These are phyloP conservation scores for Erythrocercus mccallii DNA, from an alignment of 2,113 vertebrate species.

Conservation along the genomic window DNA sequence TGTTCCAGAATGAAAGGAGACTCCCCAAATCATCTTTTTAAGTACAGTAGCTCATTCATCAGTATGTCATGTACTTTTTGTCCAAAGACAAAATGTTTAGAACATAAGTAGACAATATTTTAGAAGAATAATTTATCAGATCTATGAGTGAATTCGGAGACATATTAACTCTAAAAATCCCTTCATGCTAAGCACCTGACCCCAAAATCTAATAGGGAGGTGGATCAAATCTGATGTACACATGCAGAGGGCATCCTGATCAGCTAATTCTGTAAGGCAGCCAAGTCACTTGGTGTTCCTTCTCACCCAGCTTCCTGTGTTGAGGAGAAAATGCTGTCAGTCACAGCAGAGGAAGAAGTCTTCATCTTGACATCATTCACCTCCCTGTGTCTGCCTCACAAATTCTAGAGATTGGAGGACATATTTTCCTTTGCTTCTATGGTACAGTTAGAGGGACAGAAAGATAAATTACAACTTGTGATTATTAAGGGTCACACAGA, in stretches of 20 bases:
- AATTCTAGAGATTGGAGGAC: not conserved
- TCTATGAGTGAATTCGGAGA: not conserved
- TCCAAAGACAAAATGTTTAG: not conserved
- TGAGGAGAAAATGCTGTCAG: not conserved
- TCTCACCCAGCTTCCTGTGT: not conserved
- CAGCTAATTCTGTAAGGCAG: not conserved
- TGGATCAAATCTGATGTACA: not conserved
- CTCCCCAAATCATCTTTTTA: not conserved
- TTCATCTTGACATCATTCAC: not conserved
- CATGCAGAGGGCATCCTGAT: not conserved
- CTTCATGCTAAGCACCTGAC: not conserved
- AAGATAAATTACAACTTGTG: not conserved
- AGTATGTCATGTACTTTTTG: not conserved
- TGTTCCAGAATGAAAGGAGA: not conserved
- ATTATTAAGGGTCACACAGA: not conserved
- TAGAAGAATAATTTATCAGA: not conserved
- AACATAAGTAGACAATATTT: not conserved
- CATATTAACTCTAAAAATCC: not conserved
- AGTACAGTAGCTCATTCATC: not conserved
- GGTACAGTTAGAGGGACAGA: not conserved
- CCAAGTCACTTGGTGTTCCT: rapidly evolving
- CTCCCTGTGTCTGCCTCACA: not conserved
- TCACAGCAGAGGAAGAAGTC: not conserved
- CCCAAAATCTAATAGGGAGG: not conserved
- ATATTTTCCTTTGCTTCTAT: not conserved